These are phyloP conservation scores for Branchipolynoe longqiensis DNA, from an alignment of 2,888 invertebrate species.

Conservation along the genomic window DNA sequence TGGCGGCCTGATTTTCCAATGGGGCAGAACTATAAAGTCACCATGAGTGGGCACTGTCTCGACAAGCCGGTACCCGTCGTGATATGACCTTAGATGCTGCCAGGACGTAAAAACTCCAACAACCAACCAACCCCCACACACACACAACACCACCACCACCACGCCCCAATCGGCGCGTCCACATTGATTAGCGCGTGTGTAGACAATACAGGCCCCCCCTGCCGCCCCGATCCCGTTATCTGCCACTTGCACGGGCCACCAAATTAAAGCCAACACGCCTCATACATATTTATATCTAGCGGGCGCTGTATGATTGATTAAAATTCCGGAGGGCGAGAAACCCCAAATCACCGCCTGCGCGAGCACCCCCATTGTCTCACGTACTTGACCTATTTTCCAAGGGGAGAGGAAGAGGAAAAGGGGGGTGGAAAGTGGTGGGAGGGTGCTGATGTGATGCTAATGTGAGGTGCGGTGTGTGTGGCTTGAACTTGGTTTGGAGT, in stretches of 20 bases:
- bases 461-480: too few relatives aligned
- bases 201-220: conserved; percentile 5
- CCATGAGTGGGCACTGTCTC: too few relatives aligned
- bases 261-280: conserved; percentile 50
- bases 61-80: too few relatives aligned
- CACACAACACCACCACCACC: too few relatives aligned
- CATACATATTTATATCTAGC: conserved; percentile 50
- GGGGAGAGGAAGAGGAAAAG: background rate
- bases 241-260: conserved; percentile 45
- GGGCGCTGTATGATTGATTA: conserved; percentile 48
- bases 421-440: background rate
- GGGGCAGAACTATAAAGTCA: too few relatives aligned
- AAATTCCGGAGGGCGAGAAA: conserved; percentile 53
- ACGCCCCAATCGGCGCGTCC: conserved; percentile 13
- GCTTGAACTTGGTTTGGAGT: too few relatives aligned
- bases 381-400: conserved; percentile 22
- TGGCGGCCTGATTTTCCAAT: too few relatives aligned
- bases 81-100: too few relatives aligned
- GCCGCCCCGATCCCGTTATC: conserved; percentile 36
- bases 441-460: too few relatives aligned
- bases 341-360: conserved; percentile 45
- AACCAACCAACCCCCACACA: too few relatives aligned
- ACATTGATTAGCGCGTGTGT: conserved; percentile 40
- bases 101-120: too few relatives aligned
- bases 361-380: background rate